These are phyloP conservation scores for Champsocephalus esox DNA, from an alignment of 2,797 vertebrate species.

Conservation along the genomic window DNA sequence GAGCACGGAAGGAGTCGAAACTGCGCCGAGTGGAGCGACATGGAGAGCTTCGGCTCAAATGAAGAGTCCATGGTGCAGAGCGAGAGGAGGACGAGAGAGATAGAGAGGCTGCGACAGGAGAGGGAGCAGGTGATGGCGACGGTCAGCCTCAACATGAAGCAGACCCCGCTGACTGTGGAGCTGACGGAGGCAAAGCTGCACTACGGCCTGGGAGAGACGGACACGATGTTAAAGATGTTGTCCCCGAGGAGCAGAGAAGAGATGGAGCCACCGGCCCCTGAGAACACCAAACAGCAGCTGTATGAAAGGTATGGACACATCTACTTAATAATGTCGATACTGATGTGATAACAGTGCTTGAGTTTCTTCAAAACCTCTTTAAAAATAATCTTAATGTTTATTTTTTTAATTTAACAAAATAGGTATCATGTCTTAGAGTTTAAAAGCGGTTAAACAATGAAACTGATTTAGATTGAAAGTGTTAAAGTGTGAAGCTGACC, in stretches of 20 bases:
- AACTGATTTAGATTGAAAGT: too few relatives aligned
- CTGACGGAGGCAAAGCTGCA: conserved; percentile 93
- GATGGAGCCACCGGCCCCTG: conserved; percentile 8
- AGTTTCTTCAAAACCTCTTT: neutral
- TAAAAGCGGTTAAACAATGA: too few relatives aligned
- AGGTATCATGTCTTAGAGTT: too few relatives aligned
- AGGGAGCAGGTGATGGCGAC: conserved; percentile 89
- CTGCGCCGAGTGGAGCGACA: conserved; percentile 32
- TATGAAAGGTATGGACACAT: conserved; percentile 74
- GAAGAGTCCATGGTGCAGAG: conserved; percentile 26
- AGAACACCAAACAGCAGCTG: conserved; percentile 76
- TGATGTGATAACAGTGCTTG: neutral
- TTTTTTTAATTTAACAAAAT: neutral
- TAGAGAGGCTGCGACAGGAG: conserved; percentile 86
- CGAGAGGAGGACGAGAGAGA: conserved; percentile 80
- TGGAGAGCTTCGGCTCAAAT: conserved; percentile 54
- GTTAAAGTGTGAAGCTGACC: too few relatives aligned
- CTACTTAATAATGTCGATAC: neutral
- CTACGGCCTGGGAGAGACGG: conserved; percentile 91
- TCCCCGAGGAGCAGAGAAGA: conserved; percentile 83
- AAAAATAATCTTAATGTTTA: neutral
- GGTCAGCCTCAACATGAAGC: conserved; percentile 85
- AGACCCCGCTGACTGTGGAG: conserved; percentile 89
- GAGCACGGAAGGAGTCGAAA: conserved; percentile 10
- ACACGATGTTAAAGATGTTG: conserved; percentile 89